These are phyloP conservation scores for Bufo gargarizans DNA, from an alignment of 2,113 vertebrate species.

Conservation along the genomic window DNA sequence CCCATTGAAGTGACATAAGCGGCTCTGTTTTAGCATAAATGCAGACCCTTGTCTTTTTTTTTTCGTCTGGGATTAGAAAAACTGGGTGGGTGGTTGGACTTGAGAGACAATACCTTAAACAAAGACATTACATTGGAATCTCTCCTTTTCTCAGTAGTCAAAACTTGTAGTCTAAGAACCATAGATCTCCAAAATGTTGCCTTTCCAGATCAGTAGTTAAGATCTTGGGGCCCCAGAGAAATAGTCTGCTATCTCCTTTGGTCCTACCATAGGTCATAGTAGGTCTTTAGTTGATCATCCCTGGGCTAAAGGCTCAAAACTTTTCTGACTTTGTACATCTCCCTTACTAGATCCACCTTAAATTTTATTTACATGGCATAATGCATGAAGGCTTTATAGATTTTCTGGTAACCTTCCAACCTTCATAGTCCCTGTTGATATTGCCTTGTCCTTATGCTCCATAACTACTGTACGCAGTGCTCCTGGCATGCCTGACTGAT, in stretches of 20 bases:
- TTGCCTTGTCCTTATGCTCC: constrained; percentile 13
- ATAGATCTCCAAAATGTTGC: too few species aligned
- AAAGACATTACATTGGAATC: background rate
- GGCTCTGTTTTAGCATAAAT: too few species aligned
- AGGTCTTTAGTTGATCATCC: background rate
- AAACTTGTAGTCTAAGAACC: too few species aligned
- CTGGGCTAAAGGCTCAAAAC: background rate
- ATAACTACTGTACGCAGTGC: background rate
- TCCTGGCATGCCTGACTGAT: constrained; percentile 15
- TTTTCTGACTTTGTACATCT: background rate
- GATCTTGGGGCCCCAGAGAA: background rate
- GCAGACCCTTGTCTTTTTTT: too few species aligned
- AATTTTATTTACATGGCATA: background rate
- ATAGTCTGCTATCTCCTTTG: background rate
- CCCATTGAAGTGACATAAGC: too few species aligned
- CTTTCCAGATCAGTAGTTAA: background rate
- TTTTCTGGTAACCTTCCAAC: background rate
- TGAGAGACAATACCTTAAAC: too few species aligned
- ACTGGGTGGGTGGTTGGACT: too few species aligned
- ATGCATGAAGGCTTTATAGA: background rate
- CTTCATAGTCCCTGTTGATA: background rate
- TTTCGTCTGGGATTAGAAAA: too few species aligned
- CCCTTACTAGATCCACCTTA: background rate
- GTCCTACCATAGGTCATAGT: background rate
- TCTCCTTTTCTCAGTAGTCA: background rate